Conservation (phyloP, 1,140 invertebrate genomes). For the Cydia amplana region DNA sequence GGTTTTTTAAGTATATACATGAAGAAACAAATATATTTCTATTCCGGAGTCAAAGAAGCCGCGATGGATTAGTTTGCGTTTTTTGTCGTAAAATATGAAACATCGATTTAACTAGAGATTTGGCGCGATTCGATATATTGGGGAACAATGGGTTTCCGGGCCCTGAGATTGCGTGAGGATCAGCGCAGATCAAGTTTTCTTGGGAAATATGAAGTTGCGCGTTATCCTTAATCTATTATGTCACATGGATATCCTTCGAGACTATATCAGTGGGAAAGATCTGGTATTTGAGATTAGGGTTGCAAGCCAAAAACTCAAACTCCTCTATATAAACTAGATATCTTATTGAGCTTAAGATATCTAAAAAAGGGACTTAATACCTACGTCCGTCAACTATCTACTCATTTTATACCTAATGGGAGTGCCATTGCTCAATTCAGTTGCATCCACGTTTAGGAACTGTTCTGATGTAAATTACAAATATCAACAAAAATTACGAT, state of each 20-base stretch:
- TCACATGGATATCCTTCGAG: conserved; percentile 3
- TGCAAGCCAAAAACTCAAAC: not conserved
- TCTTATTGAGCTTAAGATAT: not conserved
- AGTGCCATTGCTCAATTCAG: no score
- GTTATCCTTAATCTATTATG: conserved; percentile 19
- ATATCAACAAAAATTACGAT: no score
- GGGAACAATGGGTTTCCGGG: conserved; percentile 72
- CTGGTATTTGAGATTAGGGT: not conserved
- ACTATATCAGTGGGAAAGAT: not conserved
- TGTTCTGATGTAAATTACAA: no score
- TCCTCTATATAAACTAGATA: not conserved
- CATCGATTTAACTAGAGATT: conserved; percentile 71
- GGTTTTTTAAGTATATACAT: conserved; percentile 64
- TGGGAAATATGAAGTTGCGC: conserved; percentile 41
- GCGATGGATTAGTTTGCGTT: conserved; percentile 70
- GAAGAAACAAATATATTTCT: conserved; percentile 67
- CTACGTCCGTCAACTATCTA: no score
- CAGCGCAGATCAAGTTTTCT: conserved; percentile 59
- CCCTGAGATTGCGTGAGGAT: conserved; percentile 61
- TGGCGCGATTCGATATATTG: conserved; percentile 62
- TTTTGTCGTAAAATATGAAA: conserved; percentile 70
- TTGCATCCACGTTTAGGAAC: no score
- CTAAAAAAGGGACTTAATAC: not conserved
- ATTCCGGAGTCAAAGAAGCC: conserved; percentile 67
- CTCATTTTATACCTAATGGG: no score